Evolutionary conservation across 2,113 vertebrate genomes (phyloP), one percentile per base, ranked within the genome.

Genomic region (Oophaga pumilio): DNA sequence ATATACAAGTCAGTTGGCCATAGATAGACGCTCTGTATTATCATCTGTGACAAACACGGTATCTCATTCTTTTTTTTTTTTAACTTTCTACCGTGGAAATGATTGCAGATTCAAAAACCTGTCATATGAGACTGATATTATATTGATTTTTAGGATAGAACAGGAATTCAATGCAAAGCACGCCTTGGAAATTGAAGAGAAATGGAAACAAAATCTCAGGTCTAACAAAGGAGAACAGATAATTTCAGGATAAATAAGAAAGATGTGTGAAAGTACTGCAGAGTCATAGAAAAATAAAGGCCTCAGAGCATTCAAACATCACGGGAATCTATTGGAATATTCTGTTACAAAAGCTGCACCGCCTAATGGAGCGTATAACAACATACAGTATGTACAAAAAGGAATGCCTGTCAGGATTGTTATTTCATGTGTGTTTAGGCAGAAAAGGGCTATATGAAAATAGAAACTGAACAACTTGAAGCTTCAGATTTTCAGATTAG

Each of bases 371-470:
- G 69, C 84, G 20, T 85, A 56, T 85, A 85, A 76, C 71, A 85
- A 85, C 71, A 76, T 85, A n/a, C n/a, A n/a, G n/a, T n/a, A 85
- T 60, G 71, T 76, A 85, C 56, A 60, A 76, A 76, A 56, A 85
- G 69, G 71, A 85, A 85, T 76, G 71, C 50, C 71, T 76, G 71
- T 76, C 84, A 76, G 71, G 15, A 59, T n/a, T 85, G 71, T 50
- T 85, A 76, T 85, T 85, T 60, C 56, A 76, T 76, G 84, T 85
- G 71, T 85, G 56, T 85, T 85, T 85, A 85, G 84, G 68, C 71
- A 76, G 53, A 74, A 76, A 85, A 76, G 59, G 18, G 12, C 56
- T 60, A 22, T 33, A 60, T 62, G n/a, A 10, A 60, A 59, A 8
- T 10, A 28, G 8, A 28, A 33, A 33, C 7, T 49, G 57, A 33